Base-by-base conservation (phyloP, 2,113 vertebrate species). In the Tragelaphus strepsiceros region DNA sequence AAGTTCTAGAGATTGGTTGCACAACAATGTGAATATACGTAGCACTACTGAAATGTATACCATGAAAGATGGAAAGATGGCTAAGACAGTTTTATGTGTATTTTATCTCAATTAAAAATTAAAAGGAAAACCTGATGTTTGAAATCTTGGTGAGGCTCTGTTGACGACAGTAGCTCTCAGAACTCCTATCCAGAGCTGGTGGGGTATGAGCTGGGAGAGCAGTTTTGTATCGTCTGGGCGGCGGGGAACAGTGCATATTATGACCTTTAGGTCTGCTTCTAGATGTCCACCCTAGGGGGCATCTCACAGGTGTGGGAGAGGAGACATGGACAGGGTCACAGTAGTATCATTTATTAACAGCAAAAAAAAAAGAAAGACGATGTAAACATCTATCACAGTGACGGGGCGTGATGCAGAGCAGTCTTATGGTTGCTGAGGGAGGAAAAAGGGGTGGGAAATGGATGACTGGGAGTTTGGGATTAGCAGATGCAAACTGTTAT, bases 11-110 rank as follows among this genome's bases (percentile, higher is more conserved):
- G 51, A 3, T 30, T 4, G 77, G 4, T 51, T 49, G n/a, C n/a
- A 30, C 11, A 22, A 22, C 19, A 17, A 9, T 54, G 35, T 58
- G 39, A 14, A 19, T 51, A 8, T 12, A 19, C 0, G 0, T 54
- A 16, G 46, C 28, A 51, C 28, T 54, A 7, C 46, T 22, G 59
- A 82, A 64, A 10, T 30, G 64, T 43, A 6, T 17, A 1, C 83
- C 43, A 1, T 43, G 43, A 43, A 43, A 39, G 39, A 39, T 39
- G 49, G 32, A 24, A 61, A 74, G 64, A 4, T n/a, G 71, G 21
- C 39, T 14, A 49, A 10, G 32, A 19, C 7, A 22, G 14, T 13
- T 10, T 61, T 32, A 51, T 46, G 32, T 61, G 6, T 82, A 32
- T 82, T 94, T 96, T 83, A 46, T 30, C 17, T 49, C 62, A 71